Conservation (phyloP, 2,888 invertebrate genomes). For the Coecobrya sp. region DNA sequence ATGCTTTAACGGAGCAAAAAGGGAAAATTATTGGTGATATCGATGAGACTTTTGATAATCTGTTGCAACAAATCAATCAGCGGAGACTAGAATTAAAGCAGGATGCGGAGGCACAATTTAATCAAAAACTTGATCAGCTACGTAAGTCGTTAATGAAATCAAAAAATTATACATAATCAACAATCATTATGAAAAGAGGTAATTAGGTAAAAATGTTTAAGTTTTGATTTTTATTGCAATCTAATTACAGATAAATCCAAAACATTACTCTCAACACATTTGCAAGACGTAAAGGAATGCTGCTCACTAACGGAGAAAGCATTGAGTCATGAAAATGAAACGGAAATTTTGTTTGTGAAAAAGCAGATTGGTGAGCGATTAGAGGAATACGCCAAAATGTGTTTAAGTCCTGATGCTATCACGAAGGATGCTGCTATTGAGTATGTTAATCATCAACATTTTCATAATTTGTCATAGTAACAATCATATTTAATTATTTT, state of each 20-base stretch:
- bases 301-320: constrained; percentile 88
- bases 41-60: constrained; percentile 83
- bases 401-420: constrained; percentile 80
- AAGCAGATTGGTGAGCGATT: constrained; percentile 88
- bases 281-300: constrained; percentile 88
- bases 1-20: constrained; percentile 84
- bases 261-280: constrained; percentile 87
- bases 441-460: constrained; percentile 73
- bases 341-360: constrained; percentile 88
- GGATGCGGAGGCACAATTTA: constrained; percentile 84
- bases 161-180: too few relatives aligned
- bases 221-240: not conserved
- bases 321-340: constrained; percentile 88
- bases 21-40: constrained; percentile 84
- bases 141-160: constrained; percentile 77
- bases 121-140: constrained; percentile 84
- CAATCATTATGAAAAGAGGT: too few relatives aligned
- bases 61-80: constrained; percentile 84
- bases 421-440: constrained; percentile 85
- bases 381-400: constrained; percentile 87
- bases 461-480: not conserved
- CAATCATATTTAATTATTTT: too few relatives aligned
- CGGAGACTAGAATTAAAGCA: constrained; percentile 83
- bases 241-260: constrained; percentile 87
- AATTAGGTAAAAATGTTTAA: not conserved